Conservation (phyloP, 2,888 invertebrate species). For the Eupsilia transversa region DNA sequence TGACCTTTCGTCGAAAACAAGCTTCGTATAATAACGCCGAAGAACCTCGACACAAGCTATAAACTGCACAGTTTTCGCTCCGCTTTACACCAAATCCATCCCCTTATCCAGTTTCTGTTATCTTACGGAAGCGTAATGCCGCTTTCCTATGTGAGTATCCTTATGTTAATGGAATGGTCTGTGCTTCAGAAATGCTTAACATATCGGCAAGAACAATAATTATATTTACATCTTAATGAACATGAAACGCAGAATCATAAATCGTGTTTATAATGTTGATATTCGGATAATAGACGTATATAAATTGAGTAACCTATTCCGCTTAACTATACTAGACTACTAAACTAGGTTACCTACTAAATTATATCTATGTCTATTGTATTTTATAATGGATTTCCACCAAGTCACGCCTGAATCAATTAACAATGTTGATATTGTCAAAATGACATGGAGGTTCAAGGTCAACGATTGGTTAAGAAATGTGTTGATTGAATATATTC, state of each 20-base stretch:
- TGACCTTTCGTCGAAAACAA: not conserved
- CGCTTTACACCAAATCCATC: conserved; percentile 4
- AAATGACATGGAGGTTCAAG: not conserved
- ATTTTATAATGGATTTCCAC: no score
- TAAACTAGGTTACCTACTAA: no score
- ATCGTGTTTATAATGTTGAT: no score
- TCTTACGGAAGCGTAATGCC: conserved; percentile 52
- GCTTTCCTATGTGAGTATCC: conserved; percentile 56
- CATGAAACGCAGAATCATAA: not conserved
- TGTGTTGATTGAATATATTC: not conserved
- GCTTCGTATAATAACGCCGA: not conserved
- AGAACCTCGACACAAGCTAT: not conserved
- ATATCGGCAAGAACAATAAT: conserved; percentile 11
- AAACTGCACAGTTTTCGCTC: conserved; percentile 8
- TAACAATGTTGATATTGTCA: not conserved
- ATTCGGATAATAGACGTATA: no score
- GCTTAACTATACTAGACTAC: no score
- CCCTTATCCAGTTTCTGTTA: conserved; percentile 51
- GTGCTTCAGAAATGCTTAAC: conserved; percentile 39
- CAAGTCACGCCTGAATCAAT: no score
- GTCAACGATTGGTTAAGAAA: not conserved
- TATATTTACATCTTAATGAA: conserved; percentile 1
- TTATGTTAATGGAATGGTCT: conserved; percentile 58
- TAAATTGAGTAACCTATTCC: no score
- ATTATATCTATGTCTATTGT: no score